phyloP scores from a whole-genome alignment of 2,797 vertebrate genomes.

The Onychomys leucogaster region DNA sequence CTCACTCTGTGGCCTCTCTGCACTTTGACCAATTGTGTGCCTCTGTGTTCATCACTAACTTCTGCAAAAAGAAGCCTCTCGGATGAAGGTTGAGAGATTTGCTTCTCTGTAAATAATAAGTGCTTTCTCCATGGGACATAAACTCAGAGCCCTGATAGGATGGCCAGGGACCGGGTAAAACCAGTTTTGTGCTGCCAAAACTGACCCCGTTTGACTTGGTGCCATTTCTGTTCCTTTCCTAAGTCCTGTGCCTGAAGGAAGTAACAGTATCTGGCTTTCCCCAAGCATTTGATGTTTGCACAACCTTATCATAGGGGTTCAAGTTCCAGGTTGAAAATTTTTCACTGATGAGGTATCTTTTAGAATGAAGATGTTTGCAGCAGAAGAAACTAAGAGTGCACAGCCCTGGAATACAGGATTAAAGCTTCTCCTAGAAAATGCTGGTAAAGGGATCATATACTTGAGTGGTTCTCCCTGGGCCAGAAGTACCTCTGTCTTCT shows the following conservation, averaged over 20 bases:
- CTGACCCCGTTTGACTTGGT: background rate
- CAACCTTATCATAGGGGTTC: background rate
- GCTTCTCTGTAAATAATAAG: background rate
- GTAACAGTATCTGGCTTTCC: slow-evolving; percentile 27
- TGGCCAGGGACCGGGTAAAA: background rate
- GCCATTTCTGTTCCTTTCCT: background rate
- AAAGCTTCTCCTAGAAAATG: background rate
- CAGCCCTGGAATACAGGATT: background rate
- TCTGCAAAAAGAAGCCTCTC: background rate
- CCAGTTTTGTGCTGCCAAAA: background rate
- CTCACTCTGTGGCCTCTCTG: background rate
- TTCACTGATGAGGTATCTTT: background rate
- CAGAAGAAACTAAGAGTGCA: background rate
- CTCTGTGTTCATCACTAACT: background rate
- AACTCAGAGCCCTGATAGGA: background rate
- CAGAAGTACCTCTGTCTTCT: background rate
- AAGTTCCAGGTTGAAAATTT: background rate
- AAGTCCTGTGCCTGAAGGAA: slow-evolving; percentile 12
- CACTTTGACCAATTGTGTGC: background rate
- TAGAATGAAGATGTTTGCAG: slow-evolving; percentile 13
- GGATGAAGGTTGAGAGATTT: background rate
- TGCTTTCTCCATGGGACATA: slow-evolving; percentile 72
- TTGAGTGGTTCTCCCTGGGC: background rate
- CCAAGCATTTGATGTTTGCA: slow-evolving; percentile 1
- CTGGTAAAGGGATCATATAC: background rate